Evolutionary conservation across 2,113 vertebrate species (phyloP), one percentile per base, ranked within the genome.

Genomic region (Antigone vipio): DNA sequence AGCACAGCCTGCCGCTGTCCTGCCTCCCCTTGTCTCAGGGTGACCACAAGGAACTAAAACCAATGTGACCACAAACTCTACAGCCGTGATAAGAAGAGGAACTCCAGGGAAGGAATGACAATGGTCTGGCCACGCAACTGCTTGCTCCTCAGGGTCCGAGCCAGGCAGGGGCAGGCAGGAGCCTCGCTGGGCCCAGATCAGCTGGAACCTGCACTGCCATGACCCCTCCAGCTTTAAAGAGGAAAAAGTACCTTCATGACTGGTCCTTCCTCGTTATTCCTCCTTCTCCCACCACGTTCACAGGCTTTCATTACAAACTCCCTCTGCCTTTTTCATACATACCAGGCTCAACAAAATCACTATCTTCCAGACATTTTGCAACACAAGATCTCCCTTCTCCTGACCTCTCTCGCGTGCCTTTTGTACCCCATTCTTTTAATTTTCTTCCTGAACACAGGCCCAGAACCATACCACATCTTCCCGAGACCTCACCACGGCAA

Each of bases 61-160:
- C 1, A 7, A 52, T 2, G 15, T 0, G 0, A 50, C 19, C 27
- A 27, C 56, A 9, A 71, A 63, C 38, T 45, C 50, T 32, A 12
- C 8, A 38, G 75, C 8, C 3, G 1, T 7, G 34, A 26, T 34
- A 47, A 56, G 49, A 63, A 22, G 19, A 77, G 2, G 7, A 34
- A 32, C 35, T 82, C 40, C 68, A 56, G 58, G 23, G 34, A 63
- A 88, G 40, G 29, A 75, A 52, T 26, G 40, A 38, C 42, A 58
- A 11, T 0, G 0, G 21, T 20, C 30, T 15, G 21, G 69, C 23
- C 53, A 40, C 2, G 8, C 63, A 85, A 26, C 42, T 67, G 80
- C 47, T 40, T 15, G 66, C 24, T 64, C 34, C 60, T 60, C 2
- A 1, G n/a, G 34, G 50, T 38, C 19, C 29, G 32, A 38, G 60